Base-by-base conservation (phyloP, 2,888 invertebrate species). In the Aspidapion aeneum region DNA sequence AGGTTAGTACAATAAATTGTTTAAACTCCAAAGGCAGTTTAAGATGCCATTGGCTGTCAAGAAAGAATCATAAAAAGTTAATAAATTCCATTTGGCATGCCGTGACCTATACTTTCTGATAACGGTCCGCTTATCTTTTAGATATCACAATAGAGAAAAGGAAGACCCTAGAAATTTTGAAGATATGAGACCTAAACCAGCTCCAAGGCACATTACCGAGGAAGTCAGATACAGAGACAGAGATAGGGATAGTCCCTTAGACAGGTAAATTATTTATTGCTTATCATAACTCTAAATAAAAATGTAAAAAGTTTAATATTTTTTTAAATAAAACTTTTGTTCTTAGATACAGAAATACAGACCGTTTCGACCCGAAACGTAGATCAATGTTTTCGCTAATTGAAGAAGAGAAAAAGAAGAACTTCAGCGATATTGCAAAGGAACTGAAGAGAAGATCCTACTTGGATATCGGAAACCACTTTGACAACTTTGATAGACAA, bases 401-500 rank as follows among this genome's bases (percentile, higher is more conserved):
- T 22, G 81, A 81, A 71, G 82, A 82, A 52, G 82, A 82, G 56
- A 80, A 81, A 66, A 74, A 78, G 62, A 75, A 78, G 58, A 81
- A 78, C 67, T 82, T 81, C 0, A 78, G 76, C 67, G 82, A 82
- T 68, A 79, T 82, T 21, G 82, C 82, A 1, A 80, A 80, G 65
- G 83, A 83, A 67, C 73, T 82, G 59, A 82, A 82, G 65, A 72
- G 82, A 12, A 70, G 82, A 20, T 80, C 81, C 0, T 81, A 81
- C 69, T 74, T 82, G 69, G 82, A 81, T 20, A 72, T 72, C n/a
- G 68, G 66, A n/a, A 68, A 69, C 16, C 66, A 65, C 55, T 71
- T 71, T 20, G 74, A 74, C 21, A 74, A 73, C 5, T 74, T 73
- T 18, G 74, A 73, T 5, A 69, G 72, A 1, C 70, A 70, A 18